These are phyloP conservation scores for Lepus oiostolus DNA, from an alignment of 2,797 vertebrate genomes.

Conservation along the genomic window DNA sequence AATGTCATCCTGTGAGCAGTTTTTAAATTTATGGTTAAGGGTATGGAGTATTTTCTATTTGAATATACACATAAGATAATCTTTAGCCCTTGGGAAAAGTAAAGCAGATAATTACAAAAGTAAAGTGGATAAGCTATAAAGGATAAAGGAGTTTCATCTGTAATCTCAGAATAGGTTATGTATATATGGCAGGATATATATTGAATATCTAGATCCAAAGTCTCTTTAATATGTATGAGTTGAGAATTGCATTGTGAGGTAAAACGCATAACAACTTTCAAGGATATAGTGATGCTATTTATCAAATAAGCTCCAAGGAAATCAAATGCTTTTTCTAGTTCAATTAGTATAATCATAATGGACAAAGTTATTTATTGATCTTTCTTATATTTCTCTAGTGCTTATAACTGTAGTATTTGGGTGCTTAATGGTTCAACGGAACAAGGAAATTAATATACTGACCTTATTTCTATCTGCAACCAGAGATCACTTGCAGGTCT, in stretches of 20 bases:
- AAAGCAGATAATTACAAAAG: conserved; percentile 9
- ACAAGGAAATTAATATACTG: conserved; percentile 51
- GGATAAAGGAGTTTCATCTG: not conserved
- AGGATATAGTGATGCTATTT: not conserved
- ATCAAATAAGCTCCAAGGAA: conserved; percentile 45
- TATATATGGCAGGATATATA: not conserved
- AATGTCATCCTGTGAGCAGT: conserved; percentile 28
- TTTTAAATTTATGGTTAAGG: conserved; percentile 5
- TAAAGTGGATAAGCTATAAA: not conserved
- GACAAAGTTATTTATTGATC: conserved; percentile 20
- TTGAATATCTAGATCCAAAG: not conserved
- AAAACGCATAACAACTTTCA: not conserved
- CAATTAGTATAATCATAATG: conserved; percentile 7
- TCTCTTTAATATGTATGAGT: conserved; percentile 6
- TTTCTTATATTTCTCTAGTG: conserved; percentile 55
- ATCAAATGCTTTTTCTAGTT: conserved; percentile 3
- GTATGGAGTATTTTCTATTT: not conserved
- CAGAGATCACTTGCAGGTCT: not conserved
- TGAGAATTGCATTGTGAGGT: conserved; percentile 25
- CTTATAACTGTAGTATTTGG: conserved; percentile 4
- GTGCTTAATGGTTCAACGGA: conserved; percentile 58
- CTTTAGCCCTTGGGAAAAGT: not conserved
- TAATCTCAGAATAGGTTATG: conserved; percentile 15
- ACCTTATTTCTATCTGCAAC: conserved; percentile 9
- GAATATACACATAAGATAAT: not conserved